Conservation (phyloP, 2,113 vertebrate genomes). For the Tupaia tana region DNA sequence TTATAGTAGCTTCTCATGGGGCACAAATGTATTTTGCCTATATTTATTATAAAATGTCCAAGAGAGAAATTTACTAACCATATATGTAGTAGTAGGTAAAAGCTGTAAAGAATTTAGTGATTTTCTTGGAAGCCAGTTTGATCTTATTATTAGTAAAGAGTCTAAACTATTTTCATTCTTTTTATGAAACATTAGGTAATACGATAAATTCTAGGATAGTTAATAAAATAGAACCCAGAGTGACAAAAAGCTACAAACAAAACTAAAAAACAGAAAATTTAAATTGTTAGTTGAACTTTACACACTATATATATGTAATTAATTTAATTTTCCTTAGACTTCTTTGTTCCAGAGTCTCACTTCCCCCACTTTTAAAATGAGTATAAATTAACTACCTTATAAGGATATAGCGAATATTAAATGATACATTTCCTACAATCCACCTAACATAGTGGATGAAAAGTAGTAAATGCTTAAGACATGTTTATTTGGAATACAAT, state of each 20-base stretch:
- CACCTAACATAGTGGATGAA: background rate
- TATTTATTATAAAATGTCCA: background rate
- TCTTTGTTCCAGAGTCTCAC: background rate
- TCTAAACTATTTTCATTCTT: background rate
- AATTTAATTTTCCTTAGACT: background rate
- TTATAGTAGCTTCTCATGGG: background rate
- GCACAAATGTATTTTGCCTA: background rate
- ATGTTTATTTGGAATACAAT: background rate
- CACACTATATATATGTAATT: background rate
- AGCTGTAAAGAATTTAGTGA: background rate
- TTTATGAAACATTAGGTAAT: background rate
- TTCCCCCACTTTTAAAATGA: background rate
- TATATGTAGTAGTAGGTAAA: background rate
- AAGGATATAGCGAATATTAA: background rate
- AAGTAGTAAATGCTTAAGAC: background rate
- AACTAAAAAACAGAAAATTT: background rate
- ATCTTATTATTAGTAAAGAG: background rate
- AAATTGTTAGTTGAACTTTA: background rate
- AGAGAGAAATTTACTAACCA: background rate
- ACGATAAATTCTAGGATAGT: background rate
- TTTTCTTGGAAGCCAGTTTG: background rate
- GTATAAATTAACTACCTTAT: background rate
- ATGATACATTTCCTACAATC: background rate
- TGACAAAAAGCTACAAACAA: background rate
- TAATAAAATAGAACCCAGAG: background rate